These are phyloP conservation scores for Hydractinia echinata DNA, from an alignment of 30 jellyfish, hydroid and myxozoan genomes.

Conservation along the genomic window DNA sequence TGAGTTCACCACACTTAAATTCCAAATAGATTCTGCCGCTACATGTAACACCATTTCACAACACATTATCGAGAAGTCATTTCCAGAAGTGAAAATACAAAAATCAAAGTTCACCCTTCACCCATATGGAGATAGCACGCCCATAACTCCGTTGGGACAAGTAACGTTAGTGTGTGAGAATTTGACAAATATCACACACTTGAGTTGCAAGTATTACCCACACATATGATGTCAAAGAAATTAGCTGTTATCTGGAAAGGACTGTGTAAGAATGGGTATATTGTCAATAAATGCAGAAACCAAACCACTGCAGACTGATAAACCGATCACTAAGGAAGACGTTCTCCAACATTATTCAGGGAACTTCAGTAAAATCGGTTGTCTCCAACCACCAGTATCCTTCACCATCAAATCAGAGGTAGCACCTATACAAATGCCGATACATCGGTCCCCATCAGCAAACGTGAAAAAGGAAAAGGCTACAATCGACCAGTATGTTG, in stretches of 20 bases:
- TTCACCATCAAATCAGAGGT: slow-evolving; percentile 3
- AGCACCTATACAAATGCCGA: slow-evolving; percentile 19
- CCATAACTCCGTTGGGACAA: no score
- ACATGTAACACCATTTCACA: no score
- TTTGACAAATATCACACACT: background rate
- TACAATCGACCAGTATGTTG: background rate
- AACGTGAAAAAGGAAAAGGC: background rate
- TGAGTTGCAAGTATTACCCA: background rate
- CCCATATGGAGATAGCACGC: no score
- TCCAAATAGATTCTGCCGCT: no score
- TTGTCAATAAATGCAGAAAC: background rate
- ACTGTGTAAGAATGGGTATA: slow-evolving; percentile 21
- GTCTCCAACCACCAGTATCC: slow-evolving; percentile 29
- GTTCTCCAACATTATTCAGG: background rate
- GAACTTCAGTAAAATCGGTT: slow-evolving; percentile 6
- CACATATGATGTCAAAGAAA: background rate
- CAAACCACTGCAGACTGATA: background rate
- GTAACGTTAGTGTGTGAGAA: no score
- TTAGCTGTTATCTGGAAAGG: slow-evolving; percentile 16
- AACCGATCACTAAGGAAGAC: slow-evolving; percentile 3
- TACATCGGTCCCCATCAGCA: background rate
- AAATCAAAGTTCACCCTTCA: no score
- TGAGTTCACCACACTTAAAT: background rate
- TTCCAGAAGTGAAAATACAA: no score
- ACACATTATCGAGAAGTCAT: no score